Evolutionary conservation across 1,140 invertebrate genomes (phyloP).

Genomic region (Apis cerana): DNA sequence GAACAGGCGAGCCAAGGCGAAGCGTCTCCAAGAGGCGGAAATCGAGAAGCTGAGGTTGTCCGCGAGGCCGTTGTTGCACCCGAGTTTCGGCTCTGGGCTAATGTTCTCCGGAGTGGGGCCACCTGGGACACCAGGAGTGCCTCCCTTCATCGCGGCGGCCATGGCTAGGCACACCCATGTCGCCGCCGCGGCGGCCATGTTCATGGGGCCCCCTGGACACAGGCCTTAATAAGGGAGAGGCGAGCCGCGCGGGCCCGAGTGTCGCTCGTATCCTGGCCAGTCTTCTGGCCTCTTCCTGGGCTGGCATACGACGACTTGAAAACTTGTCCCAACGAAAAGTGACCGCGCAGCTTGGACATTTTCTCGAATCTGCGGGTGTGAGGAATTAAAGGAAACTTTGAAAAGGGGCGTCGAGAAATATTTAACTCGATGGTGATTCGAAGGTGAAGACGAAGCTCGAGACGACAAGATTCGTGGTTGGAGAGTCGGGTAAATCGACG

Average conservation of each 20-base stretch:
- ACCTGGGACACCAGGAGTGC: constrained; percentile 77
- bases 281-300: neutral
- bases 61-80: constrained; percentile 79
- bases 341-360: too few relatives aligned
- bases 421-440: too few relatives aligned
- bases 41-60: constrained; percentile 94
- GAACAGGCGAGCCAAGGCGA: constrained; percentile 96
- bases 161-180: constrained; percentile 80
- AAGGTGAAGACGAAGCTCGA: too few relatives aligned
- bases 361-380: too few relatives aligned
- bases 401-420: too few relatives aligned
- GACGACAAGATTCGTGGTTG: too few relatives aligned
- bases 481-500: too few relatives aligned
- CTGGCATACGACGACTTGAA: neutral
- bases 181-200: constrained; percentile 80
- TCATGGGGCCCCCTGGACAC: constrained; percentile 79
- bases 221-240: constrained; percentile 72
- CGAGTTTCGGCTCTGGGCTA: constrained; percentile 78
- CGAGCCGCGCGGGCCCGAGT: constrained; percentile 40
- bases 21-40: constrained; percentile 96
- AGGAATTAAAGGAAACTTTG: too few relatives aligned
- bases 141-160: constrained; percentile 79
- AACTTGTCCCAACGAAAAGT: neutral
- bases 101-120: constrained; percentile 80
- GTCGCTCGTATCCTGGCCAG: constrained; percentile 31